These are phyloP conservation scores for Clupea harengus DNA, from an alignment of 2,113 vertebrate genomes.

Conservation along the genomic window DNA sequence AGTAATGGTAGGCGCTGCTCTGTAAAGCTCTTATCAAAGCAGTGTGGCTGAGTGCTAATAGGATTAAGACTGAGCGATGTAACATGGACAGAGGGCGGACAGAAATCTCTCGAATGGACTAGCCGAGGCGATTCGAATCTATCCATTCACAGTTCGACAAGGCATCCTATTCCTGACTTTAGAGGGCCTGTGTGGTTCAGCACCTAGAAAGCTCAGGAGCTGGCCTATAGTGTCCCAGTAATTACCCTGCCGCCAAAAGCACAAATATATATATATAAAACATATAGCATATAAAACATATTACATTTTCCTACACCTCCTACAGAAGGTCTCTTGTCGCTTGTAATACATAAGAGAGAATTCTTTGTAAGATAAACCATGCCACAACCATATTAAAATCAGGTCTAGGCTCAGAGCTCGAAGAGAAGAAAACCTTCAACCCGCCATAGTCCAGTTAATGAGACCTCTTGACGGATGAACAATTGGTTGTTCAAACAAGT, in stretches of 20 bases:
- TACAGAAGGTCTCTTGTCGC: no score
- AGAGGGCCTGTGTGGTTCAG: neutral
- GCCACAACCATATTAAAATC: no score
- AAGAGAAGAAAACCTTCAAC: neutral
- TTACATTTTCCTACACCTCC: no score
- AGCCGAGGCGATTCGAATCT: neutral
- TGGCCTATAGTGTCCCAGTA: no score
- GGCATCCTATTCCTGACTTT: neutral
- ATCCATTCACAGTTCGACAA: neutral
- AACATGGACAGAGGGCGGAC: slow-evolving; percentile 40
- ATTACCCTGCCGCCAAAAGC: no score
- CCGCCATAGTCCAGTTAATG: neutral
- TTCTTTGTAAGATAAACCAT: no score
- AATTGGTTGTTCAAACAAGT: slow-evolving; percentile 12
- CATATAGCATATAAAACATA: no score
- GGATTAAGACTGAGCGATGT: slow-evolving; percentile 65
- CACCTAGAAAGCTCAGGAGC: neutral
- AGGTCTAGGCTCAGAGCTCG: neutral
- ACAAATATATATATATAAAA: no score
- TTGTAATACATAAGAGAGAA: no score
- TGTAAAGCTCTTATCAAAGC: slow-evolving; percentile 71
- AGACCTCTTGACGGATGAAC: neutral
- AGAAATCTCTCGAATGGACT: slow-evolving; percentile 55
- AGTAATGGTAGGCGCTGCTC: slow-evolving; percentile 33
- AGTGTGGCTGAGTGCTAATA: slow-evolving; percentile 66